phyloP scores from a whole-genome alignment of 1,140 invertebrate species.

The Coboldia fuscipes region DNA sequence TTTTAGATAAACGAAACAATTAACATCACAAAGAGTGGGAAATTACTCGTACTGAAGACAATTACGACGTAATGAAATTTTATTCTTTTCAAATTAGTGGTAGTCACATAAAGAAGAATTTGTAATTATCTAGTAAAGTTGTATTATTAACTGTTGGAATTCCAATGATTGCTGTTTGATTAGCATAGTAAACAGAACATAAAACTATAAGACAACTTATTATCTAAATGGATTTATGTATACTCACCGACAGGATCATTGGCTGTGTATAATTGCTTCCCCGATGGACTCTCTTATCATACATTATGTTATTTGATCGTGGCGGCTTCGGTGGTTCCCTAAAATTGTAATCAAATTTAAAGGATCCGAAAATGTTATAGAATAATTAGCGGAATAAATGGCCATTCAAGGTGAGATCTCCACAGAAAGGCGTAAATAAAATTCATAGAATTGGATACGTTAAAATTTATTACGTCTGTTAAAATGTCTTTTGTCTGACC shows the following conservation, averaged over 20 bases:
- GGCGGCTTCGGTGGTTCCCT: constrained; percentile 15
- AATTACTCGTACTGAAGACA: no score
- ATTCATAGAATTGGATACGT: background rate
- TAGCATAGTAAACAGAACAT: no score
- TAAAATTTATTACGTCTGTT: background rate
- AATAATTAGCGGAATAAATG: background rate
- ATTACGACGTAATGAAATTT: no score
- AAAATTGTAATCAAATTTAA: constrained; percentile 9
- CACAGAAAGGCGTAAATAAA: background rate
- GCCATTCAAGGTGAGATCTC: background rate
- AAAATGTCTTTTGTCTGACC: no score
- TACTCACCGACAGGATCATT: constrained; percentile 30
- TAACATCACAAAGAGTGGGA: no score
- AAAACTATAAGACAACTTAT: no score
- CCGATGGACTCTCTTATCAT: constrained; percentile 57
- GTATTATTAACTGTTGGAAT: no score
- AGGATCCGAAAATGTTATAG: background rate
- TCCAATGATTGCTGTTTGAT: no score
- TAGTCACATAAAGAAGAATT: no score
- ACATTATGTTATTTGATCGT: constrained; percentile 61
- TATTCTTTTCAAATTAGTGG: no score
- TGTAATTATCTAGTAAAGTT: no score
- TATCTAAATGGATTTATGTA: background rate
- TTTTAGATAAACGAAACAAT: no score
- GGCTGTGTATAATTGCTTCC: constrained; percentile 52